Evolutionary conservation across 1,140 invertebrate species (phyloP), one percentile per base, ranked within the genome.

Genomic region (Drosophila melanica): DNA sequence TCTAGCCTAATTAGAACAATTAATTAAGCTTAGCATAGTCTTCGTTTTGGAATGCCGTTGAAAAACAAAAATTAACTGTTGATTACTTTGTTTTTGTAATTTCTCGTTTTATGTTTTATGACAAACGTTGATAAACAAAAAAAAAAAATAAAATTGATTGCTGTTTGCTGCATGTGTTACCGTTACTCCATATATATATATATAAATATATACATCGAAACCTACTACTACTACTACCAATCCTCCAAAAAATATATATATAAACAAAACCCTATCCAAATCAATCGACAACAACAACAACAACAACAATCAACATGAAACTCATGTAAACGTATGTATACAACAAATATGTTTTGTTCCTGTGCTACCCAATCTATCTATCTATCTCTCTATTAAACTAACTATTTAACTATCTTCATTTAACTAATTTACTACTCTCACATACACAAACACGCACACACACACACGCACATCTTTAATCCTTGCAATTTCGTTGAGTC

Each of bases 101-200:
- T 82, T 79, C 75, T 79, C 69, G 69, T 74, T 87, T 84, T 79
- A 71, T 76, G 63, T 76, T 75, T 59, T 55, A 55, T 65, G 51
- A 67, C 35, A 63, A 70, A 62, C 55, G 67, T 85, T 80, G 62
- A 50, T 33, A 50, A 50, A 47, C 10, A 7, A 39, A n/a, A 41
- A 41, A 60, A 55, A 67, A 7, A 39, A n/a, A 41, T 14, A 60
- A 55, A 67, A 57, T 79, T 79, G 81, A 81, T 72, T 87, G 79
- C 79, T 86, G 86, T 90, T 86, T 84, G 82, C 87, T 90, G 87
- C 87, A 90, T 90, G 87, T 82, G 81, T 90, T 86, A 75, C 41
- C 54, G 45, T 58, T 58, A 45, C 45, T 44, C 65, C 27, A 50
- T 64, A 86, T 45, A 75, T 57, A 35, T 51, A 64, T 51, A 62